Percentiles rank a stretch among this genome's conserved stretches.
Conservation (phyloP, 2,888 invertebrate species). For the Lycaena phlaeas region DNA sequence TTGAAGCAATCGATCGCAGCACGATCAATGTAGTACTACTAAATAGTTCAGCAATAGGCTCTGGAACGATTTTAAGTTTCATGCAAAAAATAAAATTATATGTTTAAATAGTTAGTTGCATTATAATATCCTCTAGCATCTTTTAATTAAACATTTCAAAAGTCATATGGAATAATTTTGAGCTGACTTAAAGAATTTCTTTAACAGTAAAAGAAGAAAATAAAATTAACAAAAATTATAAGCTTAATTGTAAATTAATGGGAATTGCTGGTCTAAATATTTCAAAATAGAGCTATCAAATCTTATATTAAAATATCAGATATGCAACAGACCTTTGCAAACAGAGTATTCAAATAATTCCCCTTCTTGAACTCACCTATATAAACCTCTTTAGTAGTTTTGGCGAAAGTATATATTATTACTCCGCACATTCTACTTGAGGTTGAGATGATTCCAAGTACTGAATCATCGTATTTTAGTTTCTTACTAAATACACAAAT, state of each 20-base stretch:
- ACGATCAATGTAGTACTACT: constrained; percentile 82
- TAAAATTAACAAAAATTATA: too few relatives aligned
- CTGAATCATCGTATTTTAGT: neutral
- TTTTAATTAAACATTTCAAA: too few relatives aligned
- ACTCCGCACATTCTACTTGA: neutral
- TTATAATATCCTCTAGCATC: neutral
- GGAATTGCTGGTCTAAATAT: neutral
- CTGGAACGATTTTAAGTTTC: too few relatives aligned
- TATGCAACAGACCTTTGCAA: too few relatives aligned
- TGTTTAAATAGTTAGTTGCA: too few relatives aligned
- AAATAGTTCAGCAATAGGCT: constrained; percentile 78
- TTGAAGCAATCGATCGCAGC: constrained; percentile 81
- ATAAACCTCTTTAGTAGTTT: neutral
- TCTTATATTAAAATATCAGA: neutral
- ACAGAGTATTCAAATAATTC: too few relatives aligned
- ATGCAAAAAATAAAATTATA: too few relatives aligned
- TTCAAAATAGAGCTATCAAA: neutral
- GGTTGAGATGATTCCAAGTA: neutral
- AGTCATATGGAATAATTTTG: too few relatives aligned
- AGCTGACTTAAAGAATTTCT: too few relatives aligned
- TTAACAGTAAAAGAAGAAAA: too few relatives aligned
- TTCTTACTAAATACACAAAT: neutral
- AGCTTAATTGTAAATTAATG: neutral
- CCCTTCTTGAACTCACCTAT: neutral
- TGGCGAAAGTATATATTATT: neutral